These are phyloP conservation scores for Lingula anatina DNA, from an alignment of 2,888 invertebrate species.

Conservation along the genomic window DNA sequence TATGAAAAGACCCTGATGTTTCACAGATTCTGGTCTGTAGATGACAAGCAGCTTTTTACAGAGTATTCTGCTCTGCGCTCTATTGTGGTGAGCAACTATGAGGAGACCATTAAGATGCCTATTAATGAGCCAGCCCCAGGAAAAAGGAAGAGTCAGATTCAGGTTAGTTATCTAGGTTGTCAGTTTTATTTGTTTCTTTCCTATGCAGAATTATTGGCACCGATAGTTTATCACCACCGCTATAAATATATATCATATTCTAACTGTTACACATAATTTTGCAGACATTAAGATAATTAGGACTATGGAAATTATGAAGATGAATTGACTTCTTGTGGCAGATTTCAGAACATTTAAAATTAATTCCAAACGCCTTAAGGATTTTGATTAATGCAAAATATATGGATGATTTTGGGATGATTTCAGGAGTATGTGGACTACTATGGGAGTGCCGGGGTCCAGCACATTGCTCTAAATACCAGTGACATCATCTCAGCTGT, in stretches of 20 bases:
- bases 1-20: conserved; percentile 70
- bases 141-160: conserved; percentile 93
- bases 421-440: conserved; percentile 88
- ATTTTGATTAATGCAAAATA: too few relatives aligned
- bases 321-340: too few relatives aligned
- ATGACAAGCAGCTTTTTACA: conserved; percentile 91
- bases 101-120: conserved; percentile 95
- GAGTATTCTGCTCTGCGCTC: conserved; percentile 95
- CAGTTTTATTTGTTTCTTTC: too few relatives aligned
- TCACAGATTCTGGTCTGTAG: conserved; percentile 96
- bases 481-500: conserved; percentile 84
- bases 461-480: conserved; percentile 96
- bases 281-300: too few relatives aligned
- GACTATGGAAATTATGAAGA: too few relatives aligned
- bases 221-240: background rate
- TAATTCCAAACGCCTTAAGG: too few relatives aligned
- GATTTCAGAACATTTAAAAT: too few relatives aligned
- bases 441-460: conserved; percentile 95
- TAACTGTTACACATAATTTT: background rate
- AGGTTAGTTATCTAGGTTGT: conserved; percentile 52
- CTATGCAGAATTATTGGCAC: too few relatives aligned
- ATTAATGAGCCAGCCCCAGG: conserved; percentile 96
- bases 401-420: background rate
- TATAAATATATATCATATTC: background rate
- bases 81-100: conserved; percentile 94